Base-by-base conservation (phyloP, 2,888 invertebrate species). In the Halictus quadricinctus region DNA sequence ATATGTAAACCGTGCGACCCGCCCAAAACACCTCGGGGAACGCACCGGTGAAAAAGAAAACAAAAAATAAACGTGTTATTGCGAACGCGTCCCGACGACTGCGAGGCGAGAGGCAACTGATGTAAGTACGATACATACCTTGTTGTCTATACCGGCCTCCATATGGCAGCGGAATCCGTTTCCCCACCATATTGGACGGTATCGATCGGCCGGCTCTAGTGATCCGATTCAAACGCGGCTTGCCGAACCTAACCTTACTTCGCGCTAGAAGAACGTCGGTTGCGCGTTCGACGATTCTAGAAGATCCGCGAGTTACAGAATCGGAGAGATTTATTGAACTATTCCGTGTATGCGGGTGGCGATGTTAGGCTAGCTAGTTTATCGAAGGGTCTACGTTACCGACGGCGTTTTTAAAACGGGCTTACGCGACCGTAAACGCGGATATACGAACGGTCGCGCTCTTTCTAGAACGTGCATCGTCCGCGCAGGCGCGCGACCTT, bases 401-500 rank as follows among this genome's bases (percentile, higher is more conserved):
- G 80, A 83, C 41, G 6, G 80, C 13, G 66, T 76, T 80, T 82
- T 13, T 21, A 80, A 85, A 85, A 85, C 75, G 75, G 21, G n/a
- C 69, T 64, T 76, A 41, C 29, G 60, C 60, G 75, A 58, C n/a
- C 72, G 72, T 78, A 82, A 75, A 83, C 75, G 72, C 82, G 86
- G 66, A 85, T 85, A 76, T 82, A 78, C 72, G 80, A 80, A 75
- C 80, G 46, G 50, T 54, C 87, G 88, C 87, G 87, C 84, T 84
- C 84, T 87, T 88, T 84, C 83, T 74, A 88, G 90, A 88, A 85
- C 58, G 72, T 76, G 64, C 43, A 25, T n/a, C 43, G 72, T 18
- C 18, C 76, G 82, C 83, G 89, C 84, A 79, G 72, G 74, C 87
- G 89, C 85, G 80, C 83, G 83, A 88, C 87, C 86, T 88, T 88